Evolutionary conservation across 1,140 invertebrate genomes (phyloP).

Genomic region (Hormaphis cornu): DNA sequence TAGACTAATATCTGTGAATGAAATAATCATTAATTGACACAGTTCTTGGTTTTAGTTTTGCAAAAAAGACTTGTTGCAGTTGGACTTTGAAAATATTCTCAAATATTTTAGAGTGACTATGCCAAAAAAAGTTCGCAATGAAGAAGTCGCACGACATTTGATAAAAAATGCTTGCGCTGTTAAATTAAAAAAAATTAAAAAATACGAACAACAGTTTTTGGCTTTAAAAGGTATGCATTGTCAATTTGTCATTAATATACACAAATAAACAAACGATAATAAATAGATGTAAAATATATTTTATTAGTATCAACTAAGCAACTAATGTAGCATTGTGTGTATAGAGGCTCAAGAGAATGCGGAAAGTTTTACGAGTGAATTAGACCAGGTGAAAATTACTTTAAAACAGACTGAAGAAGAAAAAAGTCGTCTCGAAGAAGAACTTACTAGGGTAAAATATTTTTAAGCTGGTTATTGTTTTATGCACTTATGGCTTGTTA

Average conservation of each 20-base stretch:
- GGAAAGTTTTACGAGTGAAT: constrained; percentile 68
- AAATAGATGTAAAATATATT: not conserved
- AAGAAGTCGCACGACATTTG: constrained; percentile 77
- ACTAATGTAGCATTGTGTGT: not conserved
- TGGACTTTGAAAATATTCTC: constrained; percentile 92
- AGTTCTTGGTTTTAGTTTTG: constrained; percentile 52
- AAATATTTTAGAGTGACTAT: constrained; percentile 90
- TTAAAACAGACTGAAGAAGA: constrained; percentile 74
- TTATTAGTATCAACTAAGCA: not conserved
- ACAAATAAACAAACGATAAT: not conserved
- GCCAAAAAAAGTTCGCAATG: constrained; percentile 89
- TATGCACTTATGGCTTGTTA: not conserved
- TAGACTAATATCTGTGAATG: not conserved
- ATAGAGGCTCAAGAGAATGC: constrained; percentile 63
- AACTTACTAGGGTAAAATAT: constrained; percentile 54
- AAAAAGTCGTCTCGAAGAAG: constrained; percentile 64
- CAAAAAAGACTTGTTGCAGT: constrained; percentile 81
- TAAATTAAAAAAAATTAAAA: constrained; percentile 89
- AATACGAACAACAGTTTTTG: constrained; percentile 90
- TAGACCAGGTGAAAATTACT: constrained; percentile 61
- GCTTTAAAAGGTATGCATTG: constrained; percentile 59
- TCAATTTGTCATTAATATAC: not conserved
- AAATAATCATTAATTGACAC: not conserved
- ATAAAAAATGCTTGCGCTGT: constrained; percentile 81
- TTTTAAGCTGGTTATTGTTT: not conserved